Evolutionary conservation across 2,113 vertebrate species (phyloP).

Genomic region (Castor canadensis): DNA sequence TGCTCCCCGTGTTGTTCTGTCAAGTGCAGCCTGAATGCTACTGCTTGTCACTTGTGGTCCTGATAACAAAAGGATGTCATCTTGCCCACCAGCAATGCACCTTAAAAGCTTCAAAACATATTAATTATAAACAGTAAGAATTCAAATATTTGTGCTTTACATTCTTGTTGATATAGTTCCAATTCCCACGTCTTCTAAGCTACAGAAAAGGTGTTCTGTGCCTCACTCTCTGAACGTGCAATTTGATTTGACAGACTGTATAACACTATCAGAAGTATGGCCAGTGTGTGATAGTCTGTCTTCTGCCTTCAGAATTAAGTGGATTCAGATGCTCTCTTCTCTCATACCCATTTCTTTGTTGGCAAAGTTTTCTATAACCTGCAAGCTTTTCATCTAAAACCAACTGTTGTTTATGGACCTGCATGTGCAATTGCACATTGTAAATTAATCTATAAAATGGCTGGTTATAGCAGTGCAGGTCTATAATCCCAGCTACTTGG

Average conservation of each 20-base stretch:
- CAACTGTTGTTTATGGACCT: background rate
- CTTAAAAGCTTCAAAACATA: background rate
- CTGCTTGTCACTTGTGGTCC: rapidly evolving
- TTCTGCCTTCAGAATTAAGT: background rate
- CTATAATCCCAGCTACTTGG: too few relatives aligned
- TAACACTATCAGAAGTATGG: background rate
- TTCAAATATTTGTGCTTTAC: background rate
- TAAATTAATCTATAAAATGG: background rate
- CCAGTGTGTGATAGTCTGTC: rapidly evolving
- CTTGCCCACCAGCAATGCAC: rapidly evolving
- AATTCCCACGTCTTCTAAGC: background rate
- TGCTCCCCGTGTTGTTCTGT: rapidly evolving
- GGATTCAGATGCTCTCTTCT: background rate
- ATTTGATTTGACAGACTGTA: background rate
- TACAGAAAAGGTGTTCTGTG: rapidly evolving
- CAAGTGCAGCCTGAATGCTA: rapidly evolving
- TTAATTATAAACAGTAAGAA: background rate
- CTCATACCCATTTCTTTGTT: background rate
- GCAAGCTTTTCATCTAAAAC: background rate
- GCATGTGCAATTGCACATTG: background rate
- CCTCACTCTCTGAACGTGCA: rapidly evolving
- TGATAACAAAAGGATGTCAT: background rate
- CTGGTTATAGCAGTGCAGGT: too few relatives aligned
- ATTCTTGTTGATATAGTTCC: background rate
- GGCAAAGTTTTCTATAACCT: background rate